Conservation (phyloP, 2,113 vertebrate genomes). For the Tautogolabrus adspersus region DNA sequence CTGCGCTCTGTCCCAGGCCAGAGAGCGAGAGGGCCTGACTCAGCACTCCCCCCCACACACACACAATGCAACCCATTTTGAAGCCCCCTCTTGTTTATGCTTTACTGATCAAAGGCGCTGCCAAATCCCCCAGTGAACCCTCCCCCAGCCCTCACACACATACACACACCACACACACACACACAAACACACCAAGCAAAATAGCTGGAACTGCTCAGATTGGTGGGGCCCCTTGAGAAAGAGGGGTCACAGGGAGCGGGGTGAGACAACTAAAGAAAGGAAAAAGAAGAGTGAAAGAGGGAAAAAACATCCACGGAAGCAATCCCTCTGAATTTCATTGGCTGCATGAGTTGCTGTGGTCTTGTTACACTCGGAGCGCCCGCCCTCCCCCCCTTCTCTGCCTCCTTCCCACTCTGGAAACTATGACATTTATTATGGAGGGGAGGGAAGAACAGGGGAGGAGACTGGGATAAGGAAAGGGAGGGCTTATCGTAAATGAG, state of each 20-base stretch:
- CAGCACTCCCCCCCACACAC: conserved; percentile 82
- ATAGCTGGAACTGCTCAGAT: conserved; percentile 81
- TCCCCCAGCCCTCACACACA: conserved; percentile 78
- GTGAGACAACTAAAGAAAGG: conserved; percentile 64
- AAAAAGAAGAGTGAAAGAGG: conserved; percentile 34
- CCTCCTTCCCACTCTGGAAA: conserved; percentile 84
- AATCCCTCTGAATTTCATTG: conserved; percentile 82
- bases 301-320: conserved; percentile 75
- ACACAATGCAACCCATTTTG: conserved; percentile 88
- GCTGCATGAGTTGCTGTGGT: conserved; percentile 84
- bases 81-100: conserved; percentile 91
- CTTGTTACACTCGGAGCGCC: conserved; percentile 79
- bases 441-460: conserved; percentile 51
- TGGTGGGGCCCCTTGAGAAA: conserved; percentile 85
- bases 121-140: conserved; percentile 84
- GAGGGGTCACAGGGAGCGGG: conserved; percentile 82
- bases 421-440: conserved; percentile 86
- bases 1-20: conserved; percentile 74
- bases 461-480: conserved; percentile 59
- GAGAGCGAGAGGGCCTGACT: conserved; percentile 82
- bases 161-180: conserved; percentile 66
- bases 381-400: conserved; percentile 76
- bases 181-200: conserved; percentile 82
- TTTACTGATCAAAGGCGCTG: conserved; percentile 93
- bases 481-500: conserved; percentile 69